These are phyloP conservation scores for Phyllopteryx taeniolatus DNA, from an alignment of 2,113 vertebrate genomes.

Conservation along the genomic window DNA sequence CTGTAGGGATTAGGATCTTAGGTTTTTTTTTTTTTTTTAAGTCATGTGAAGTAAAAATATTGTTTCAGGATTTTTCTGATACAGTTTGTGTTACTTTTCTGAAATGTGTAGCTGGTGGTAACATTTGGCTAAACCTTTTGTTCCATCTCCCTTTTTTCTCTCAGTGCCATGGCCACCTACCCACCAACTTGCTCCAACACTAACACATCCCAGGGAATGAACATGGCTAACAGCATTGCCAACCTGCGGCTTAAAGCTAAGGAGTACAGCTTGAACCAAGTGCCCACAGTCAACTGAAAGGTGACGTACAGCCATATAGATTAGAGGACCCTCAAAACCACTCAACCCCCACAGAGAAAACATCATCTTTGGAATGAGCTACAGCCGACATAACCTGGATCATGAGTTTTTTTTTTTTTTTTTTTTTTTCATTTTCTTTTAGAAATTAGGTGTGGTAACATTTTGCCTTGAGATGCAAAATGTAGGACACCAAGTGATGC, in stretches of 20 bases:
- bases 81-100: not conserved
- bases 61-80: not conserved
- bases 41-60: not conserved
- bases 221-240: constrained; percentile 99
- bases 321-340: constrained; percentile 3
- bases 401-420: not conserved
- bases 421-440: not conserved
- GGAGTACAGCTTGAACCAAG: constrained; percentile 99
- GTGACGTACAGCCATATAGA: constrained; percentile 22
- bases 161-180: constrained; percentile 93
- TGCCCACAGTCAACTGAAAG: constrained; percentile 95
- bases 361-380: constrained; percentile 22
- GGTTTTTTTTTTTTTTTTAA: not conserved
- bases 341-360: constrained; percentile 7
- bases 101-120: constrained; percentile 1
- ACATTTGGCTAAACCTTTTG: constrained; percentile 35
- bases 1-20: too few relatives aligned
- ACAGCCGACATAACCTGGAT: constrained; percentile 18
- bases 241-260: constrained; percentile 99
- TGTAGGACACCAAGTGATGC: not conserved
- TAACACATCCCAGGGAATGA: constrained; percentile 93
- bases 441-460: not conserved
- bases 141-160: constrained; percentile 19
- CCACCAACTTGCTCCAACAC: constrained; percentile 91
- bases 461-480: not conserved